phyloP scores from a whole-genome alignment of 2,888 invertebrate species.

The Caenorhabditis becei region DNA sequence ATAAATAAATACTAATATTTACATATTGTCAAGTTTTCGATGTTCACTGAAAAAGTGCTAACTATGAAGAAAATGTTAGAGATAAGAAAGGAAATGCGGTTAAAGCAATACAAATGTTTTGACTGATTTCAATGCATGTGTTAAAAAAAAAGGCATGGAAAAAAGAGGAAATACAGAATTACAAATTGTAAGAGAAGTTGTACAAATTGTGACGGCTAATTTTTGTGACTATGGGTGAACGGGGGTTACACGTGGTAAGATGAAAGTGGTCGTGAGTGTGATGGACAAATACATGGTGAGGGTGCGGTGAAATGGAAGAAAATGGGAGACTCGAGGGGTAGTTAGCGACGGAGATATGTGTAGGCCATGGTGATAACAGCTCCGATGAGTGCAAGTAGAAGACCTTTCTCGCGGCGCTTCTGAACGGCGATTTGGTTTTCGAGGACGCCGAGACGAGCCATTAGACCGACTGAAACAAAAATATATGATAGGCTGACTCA shows the following conservation, averaged over 20 bases:
- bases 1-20: slow-evolving; percentile 53
- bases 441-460: slow-evolving; percentile 37
- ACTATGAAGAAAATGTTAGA: not conserved
- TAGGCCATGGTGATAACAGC: slow-evolving; percentile 56
- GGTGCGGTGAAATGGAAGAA: not conserved
- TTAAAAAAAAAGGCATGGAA: not conserved
- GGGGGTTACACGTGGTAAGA: slow-evolving; percentile 33
- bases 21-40: no score
- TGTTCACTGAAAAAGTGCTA: not conserved
- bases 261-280: slow-evolving; percentile 25
- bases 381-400: slow-evolving; percentile 41
- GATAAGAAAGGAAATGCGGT: slow-evolving; percentile 5
- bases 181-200: slow-evolving; percentile 1
- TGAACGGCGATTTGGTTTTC: slow-evolving; percentile 48
- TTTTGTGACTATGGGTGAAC: not conserved
- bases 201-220: slow-evolving; percentile 16
- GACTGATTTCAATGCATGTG: not conserved
- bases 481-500: no score
- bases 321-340: not conserved
- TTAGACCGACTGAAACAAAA: slow-evolving; percentile 33
- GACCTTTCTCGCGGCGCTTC: slow-evolving; percentile 48
- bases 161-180: not conserved
- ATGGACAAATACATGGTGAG: not conserved
- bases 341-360: slow-evolving; percentile 41
- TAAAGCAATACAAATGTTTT: slow-evolving; percentile 4